A percentile compares a stretch with the other conserved stretches of the same genome.
Conservation (phyloP, 2,797 vertebrate genomes). For the Scleropages formosus region DNA sequence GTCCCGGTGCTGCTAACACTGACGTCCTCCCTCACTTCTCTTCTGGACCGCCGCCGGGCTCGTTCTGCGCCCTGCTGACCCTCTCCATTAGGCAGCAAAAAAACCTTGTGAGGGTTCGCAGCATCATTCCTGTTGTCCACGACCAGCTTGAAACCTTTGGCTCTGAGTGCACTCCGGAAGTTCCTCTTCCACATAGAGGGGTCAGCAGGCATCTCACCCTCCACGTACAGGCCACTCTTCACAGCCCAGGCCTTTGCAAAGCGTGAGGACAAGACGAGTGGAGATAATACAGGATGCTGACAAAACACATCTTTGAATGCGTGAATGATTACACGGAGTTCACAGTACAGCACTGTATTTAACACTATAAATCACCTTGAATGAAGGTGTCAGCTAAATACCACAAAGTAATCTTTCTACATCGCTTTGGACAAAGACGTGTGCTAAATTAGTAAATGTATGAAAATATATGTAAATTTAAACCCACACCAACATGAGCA, state of each 20-base stretch:
- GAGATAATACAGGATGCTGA: too few species aligned
- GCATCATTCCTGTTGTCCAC: slow-evolving; percentile 72
- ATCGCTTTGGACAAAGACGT: too few species aligned
- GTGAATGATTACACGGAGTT: too few species aligned
- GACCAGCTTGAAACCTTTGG: slow-evolving; percentile 65
- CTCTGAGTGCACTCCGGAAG: slow-evolving; percentile 81
- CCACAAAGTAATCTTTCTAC: too few species aligned
- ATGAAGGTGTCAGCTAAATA: too few species aligned
- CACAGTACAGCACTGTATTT: too few species aligned
- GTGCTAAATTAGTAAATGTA: too few species aligned
- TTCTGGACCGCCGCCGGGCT: not conserved
- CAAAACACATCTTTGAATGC: too few species aligned
- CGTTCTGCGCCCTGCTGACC: slow-evolving; percentile 41
- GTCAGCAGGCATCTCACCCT: slow-evolving; percentile 55
- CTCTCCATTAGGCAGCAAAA: slow-evolving; percentile 55
- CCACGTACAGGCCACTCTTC: slow-evolving; percentile 59
- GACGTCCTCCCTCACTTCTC: not conserved
- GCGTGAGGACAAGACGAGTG: not conserved
- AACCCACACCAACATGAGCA: too few species aligned
- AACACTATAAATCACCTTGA: too few species aligned
- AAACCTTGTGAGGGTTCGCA: slow-evolving; percentile 79
- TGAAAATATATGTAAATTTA: too few species aligned
- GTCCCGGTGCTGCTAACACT: not conserved
- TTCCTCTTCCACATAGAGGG: slow-evolving; percentile 85
- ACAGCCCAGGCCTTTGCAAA: slow-evolving; percentile 79